A percentile compares a stretch with the other conserved stretches of the same genome.
Evolutionary conservation across 2,888 invertebrate genomes (phyloP).

Genomic region (Salticus scenicus): DNA sequence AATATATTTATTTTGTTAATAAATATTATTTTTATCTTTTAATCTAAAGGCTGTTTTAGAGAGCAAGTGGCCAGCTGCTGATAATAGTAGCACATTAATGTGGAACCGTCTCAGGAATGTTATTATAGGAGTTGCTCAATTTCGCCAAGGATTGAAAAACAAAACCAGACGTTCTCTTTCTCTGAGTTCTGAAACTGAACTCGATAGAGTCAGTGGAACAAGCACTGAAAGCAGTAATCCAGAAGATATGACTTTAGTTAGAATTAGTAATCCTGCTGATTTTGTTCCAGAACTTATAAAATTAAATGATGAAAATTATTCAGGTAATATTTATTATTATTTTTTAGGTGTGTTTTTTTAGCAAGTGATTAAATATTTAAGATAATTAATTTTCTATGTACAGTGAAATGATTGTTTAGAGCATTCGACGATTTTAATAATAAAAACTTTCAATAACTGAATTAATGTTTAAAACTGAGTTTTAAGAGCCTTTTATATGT

Average conservation of each 20-base stretch:
- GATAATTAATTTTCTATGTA: too few species aligned
- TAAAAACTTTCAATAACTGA: too few species aligned
- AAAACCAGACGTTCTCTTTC: conserved; percentile 74
- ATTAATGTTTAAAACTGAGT: too few species aligned
- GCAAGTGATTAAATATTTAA: too few species aligned
- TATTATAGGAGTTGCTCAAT: conserved; percentile 91
- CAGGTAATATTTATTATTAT: conserved; percentile 73
- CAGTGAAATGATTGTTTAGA: too few species aligned
- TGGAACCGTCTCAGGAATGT: conserved; percentile 97
- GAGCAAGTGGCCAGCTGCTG: conserved; percentile 92
- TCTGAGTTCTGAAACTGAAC: conserved; percentile 73
- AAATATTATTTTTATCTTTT: too few species aligned
- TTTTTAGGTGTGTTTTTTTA: too few species aligned
- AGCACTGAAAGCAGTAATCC: conserved; percentile 74
- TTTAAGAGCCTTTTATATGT: too few species aligned
- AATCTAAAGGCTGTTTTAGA: conserved; percentile 85
- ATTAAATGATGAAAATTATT: conserved; percentile 72
- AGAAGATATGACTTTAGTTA: conserved; percentile 61
- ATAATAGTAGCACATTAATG: conserved; percentile 85
- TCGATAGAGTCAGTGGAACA: conserved; percentile 72
- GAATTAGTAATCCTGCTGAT: conserved; percentile 64
- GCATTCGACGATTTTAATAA: too few species aligned
- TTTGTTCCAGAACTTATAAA: conserved; percentile 58
- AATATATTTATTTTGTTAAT: too few species aligned
- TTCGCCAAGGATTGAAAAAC: conserved; percentile 83